phyloP scores from a whole-genome alignment of 2,888 invertebrate genomes.

The Drosophila anomalata region DNA sequence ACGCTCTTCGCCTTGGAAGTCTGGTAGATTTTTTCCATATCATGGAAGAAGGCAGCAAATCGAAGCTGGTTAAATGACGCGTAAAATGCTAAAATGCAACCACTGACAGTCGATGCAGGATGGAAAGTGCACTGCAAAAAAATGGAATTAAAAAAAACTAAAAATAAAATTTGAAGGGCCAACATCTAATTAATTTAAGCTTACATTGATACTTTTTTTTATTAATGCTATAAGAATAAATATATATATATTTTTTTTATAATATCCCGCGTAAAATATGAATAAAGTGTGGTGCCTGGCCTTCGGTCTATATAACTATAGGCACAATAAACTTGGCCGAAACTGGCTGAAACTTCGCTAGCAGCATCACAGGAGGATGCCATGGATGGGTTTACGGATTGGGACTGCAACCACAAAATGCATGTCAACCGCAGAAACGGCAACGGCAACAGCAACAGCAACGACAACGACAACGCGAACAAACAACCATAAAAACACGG shows the following conservation, averaged over 20 bases:
- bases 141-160: too few relatives aligned
- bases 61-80: slow-evolving; percentile 69
- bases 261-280: background rate
- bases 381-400: slow-evolving; percentile 17
- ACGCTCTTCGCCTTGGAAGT: slow-evolving; percentile 25
- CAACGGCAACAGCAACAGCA: slow-evolving; percentile 14
- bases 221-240: too few relatives aligned
- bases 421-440: slow-evolving; percentile 68
- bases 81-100: slow-evolving; percentile 55
- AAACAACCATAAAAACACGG: slow-evolving; percentile 49
- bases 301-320: slow-evolving; percentile 30
- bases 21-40: slow-evolving; percentile 56
- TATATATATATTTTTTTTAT: background rate
- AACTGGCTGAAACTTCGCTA: slow-evolving; percentile 24
- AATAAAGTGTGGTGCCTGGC: background rate
- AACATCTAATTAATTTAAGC: background rate
- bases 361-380: slow-evolving; percentile 15
- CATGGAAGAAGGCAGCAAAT: slow-evolving; percentile 55
- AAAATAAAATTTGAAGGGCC: background rate
- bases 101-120: slow-evolving; percentile 6
- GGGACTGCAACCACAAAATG: slow-evolving; percentile 67
- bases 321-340: slow-evolving; percentile 48
- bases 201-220: too few relatives aligned
- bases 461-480: slow-evolving; percentile 30
- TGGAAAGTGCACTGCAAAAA: background rate